Percentiles rank a stretch among this genome's conserved stretches.
Conservation (phyloP, 1,140 invertebrate species). For the Diploscapter pachys region DNA sequence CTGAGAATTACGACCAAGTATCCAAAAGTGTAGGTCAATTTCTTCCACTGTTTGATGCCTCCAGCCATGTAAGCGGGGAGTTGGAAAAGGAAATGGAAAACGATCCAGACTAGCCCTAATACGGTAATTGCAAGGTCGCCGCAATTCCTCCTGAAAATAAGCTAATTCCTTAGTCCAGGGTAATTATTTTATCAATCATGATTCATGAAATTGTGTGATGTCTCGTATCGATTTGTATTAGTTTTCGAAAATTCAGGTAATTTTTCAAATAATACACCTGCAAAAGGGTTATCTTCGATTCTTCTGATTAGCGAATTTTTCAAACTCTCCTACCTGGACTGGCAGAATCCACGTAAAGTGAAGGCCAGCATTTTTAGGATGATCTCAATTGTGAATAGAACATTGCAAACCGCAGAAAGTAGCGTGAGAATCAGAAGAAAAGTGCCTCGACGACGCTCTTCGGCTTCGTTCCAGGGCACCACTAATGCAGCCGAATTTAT, state of each 20-base stretch:
- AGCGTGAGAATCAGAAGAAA: slow-evolving; percentile 70
- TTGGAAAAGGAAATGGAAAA: slow-evolving; percentile 79
- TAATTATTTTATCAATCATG: no score
- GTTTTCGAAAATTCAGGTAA: no score
- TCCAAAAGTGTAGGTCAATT: slow-evolving; percentile 79
- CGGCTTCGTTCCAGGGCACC: slow-evolving; percentile 64
- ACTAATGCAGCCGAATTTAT: slow-evolving; percentile 51
- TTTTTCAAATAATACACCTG: no score
- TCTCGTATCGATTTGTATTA: no score
- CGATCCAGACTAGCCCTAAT: slow-evolving; percentile 91
- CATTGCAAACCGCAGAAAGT: slow-evolving; percentile 75
- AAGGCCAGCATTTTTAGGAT: slow-evolving; percentile 98
- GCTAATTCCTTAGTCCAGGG: no score
- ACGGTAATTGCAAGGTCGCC: slow-evolving; percentile 96
- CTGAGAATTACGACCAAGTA: slow-evolving; percentile 95
- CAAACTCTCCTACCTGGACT: slow-evolving; percentile 68
- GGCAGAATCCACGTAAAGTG: slow-evolving; percentile 94
- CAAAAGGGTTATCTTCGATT: no score
- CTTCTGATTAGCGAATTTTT: no score
- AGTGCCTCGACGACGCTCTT: slow-evolving; percentile 61
- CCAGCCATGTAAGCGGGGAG: slow-evolving; percentile 54
- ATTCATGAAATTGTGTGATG: no score
- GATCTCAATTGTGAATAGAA: slow-evolving; percentile 70
- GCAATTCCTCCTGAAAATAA: slow-evolving; percentile 73
- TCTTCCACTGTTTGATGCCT: slow-evolving; percentile 52